Conservation (phyloP, 2,797 vertebrate species). For the Sebastes oblongus region DNA sequence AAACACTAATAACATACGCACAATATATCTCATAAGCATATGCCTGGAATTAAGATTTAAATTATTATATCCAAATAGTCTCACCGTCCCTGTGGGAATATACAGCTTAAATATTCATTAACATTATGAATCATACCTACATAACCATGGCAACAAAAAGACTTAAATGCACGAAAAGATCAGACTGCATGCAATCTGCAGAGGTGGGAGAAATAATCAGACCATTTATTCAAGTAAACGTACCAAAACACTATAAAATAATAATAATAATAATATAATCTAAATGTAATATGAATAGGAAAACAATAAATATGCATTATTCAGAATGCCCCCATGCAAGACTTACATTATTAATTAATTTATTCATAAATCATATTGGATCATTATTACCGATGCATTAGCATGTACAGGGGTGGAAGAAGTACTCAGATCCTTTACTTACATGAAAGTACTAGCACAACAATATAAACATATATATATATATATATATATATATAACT, state of each 20-base stretch:
- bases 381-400: background rate
- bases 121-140: background rate
- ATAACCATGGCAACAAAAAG: constrained; percentile 3
- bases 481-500: too few species aligned
- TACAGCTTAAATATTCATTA: background rate
- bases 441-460: too few species aligned
- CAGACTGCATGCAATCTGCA: background rate
- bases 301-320: too few species aligned
- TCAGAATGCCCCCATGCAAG: too few species aligned
- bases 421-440: too few species aligned
- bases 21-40: background rate
- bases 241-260: background rate
- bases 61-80: background rate
- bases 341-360: too few species aligned
- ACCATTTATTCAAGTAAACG: background rate
- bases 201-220: too few species aligned
- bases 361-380: background rate
- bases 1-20: background rate
- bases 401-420: too few species aligned
- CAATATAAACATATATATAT: too few species aligned
- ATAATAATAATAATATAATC: background rate
- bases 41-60: background rate
- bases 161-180: background rate
- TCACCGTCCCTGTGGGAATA: background rate
- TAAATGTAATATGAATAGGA: background rate